These are phyloP conservation scores for Drosophila macrospina DNA, from an alignment of 2,888 invertebrate genomes.

Conservation along the genomic window DNA sequence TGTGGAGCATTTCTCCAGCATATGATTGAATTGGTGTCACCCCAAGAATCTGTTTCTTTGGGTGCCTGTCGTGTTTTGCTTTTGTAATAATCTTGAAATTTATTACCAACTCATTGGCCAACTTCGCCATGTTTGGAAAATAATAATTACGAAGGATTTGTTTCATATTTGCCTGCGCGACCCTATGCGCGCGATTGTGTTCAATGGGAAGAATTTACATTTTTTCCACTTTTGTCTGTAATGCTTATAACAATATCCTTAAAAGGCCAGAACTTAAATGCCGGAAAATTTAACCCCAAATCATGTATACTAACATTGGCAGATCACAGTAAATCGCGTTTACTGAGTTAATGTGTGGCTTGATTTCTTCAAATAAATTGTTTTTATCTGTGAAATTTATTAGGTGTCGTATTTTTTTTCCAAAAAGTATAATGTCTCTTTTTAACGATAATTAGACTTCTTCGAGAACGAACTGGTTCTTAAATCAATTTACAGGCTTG, in stretches of 20 bases:
- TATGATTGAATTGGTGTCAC: no score
- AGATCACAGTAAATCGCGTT: no score
- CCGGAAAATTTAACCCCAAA: not conserved
- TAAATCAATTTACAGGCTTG: constrained; percentile 9
- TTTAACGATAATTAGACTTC: not conserved
- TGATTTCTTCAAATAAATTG: not conserved
- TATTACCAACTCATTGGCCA: not conserved
- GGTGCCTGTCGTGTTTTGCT: constrained; percentile 1
- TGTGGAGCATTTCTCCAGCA: no score
- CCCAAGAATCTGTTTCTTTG: no score
- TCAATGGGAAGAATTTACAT: not conserved
- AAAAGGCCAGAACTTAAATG: no score
- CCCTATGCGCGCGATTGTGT: not conserved
- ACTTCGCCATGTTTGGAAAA: not conserved
- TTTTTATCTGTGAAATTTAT: constrained; percentile 1
- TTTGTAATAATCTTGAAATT: not conserved
- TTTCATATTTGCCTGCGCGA: not conserved
- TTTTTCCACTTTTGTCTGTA: not conserved
- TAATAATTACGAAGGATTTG: not conserved
- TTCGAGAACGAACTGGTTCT: constrained; percentile 11
- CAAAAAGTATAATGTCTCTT: constrained; percentile 8
- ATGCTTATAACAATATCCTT: no score
- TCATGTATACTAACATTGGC: not conserved
- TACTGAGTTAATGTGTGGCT: not conserved
- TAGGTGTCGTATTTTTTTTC: constrained; percentile 1